Evolutionary conservation across 1,140 invertebrate genomes (phyloP).

Genomic region (Trialeurodes vaporariorum): DNA sequence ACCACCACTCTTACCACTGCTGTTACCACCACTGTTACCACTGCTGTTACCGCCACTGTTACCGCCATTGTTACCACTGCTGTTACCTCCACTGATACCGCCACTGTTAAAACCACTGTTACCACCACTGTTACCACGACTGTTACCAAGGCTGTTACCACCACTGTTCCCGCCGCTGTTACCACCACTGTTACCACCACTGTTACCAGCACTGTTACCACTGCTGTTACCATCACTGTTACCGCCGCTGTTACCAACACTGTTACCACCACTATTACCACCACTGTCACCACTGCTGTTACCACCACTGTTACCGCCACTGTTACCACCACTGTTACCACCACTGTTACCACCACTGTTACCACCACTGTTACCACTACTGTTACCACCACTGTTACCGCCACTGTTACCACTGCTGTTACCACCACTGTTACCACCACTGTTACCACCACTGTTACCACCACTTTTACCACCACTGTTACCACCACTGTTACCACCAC

Average conservation of each 20-base stretch:
- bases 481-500: no score
- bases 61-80: slow-evolving; percentile 38
- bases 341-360: slow-evolving; percentile 19
- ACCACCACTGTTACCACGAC: slow-evolving; percentile 17
- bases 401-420: no score
- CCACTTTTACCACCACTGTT: no score
- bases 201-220: neutral
- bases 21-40: slow-evolving; percentile 44
- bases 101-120: neutral
- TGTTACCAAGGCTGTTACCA: slow-evolving; percentile 38
- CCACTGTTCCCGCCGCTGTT: neutral
- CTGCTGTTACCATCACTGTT: neutral
- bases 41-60: slow-evolving; percentile 32
- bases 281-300: slow-evolving; percentile 40
- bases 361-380: slow-evolving; percentile 7
- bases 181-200: neutral
- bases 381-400: slow-evolving; percentile 21
- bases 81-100: slow-evolving; percentile 29
- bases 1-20: slow-evolving; percentile 17
- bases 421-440: no score
- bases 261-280: neutral
- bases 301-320: slow-evolving; percentile 12
- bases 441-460: no score
- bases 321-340: slow-evolving; percentile 4
- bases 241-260: slow-evolving; percentile 8